These are phyloP conservation scores for Acleris literana DNA, from an alignment of 2,888 invertebrate genomes.

Conservation along the genomic window DNA sequence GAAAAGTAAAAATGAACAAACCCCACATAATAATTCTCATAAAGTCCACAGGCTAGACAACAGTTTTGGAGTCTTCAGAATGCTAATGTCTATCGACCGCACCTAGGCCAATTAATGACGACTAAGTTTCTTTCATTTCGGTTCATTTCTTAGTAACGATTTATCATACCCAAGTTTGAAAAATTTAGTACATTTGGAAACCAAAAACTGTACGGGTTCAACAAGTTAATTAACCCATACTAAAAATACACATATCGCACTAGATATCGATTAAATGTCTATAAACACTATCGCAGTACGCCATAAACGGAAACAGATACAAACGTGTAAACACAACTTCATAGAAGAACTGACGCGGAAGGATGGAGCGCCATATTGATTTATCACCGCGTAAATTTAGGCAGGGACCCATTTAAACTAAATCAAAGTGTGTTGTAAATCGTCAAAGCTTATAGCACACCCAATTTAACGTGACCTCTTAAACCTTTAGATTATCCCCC, in stretches of 20 bases:
- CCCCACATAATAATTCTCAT: no score
- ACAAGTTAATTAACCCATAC: no score
- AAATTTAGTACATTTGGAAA: no score
- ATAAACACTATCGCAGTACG: conserved; percentile 2
- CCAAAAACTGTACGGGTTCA: no score
- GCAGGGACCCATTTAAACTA: conserved; percentile 44
- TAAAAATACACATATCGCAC: background rate
- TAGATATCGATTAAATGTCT: background rate
- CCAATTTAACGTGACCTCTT: conserved; percentile 39
- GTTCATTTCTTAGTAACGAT: no score
- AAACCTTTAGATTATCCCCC: background rate
- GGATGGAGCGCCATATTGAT: conserved; percentile 35
- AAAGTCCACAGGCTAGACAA: no score
- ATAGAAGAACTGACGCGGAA: conserved; percentile 37
- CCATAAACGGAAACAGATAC: conserved; percentile 2
- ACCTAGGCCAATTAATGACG: no score
- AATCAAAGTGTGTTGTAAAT: conserved; percentile 51
- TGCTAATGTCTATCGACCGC: no score
- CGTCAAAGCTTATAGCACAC: conserved; percentile 45
- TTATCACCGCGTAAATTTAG: conserved; percentile 38
- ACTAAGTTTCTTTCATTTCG: no score
- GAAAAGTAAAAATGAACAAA: no score
- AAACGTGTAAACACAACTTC: conserved; percentile 31
- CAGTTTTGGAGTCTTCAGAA: no score
- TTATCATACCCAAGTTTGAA: no score